phyloP scores from a whole-genome alignment of 2,888 invertebrate genomes.

The Drosophila anomelani region DNA sequence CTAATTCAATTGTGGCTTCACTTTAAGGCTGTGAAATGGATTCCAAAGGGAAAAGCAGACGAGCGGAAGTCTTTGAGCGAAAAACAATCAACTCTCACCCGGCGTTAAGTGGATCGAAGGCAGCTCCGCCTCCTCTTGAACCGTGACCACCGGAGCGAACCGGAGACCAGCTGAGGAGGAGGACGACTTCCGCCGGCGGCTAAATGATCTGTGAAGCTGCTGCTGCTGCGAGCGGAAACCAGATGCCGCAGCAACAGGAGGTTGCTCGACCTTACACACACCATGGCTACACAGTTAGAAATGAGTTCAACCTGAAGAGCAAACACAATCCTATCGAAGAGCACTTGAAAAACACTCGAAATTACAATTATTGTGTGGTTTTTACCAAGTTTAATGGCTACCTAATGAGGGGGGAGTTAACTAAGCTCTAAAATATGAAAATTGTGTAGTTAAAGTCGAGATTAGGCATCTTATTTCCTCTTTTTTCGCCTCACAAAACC shows the following conservation, averaged over 20 bases:
- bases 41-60: neutral
- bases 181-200: conserved; percentile 46
- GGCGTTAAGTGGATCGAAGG: conserved; percentile 24
- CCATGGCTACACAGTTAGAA: conserved; percentile 18
- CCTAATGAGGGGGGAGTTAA: neutral
- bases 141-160: conserved; percentile 24
- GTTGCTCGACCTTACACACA: conserved; percentile 26
- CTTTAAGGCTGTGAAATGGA: conserved; percentile 9
- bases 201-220: conserved; percentile 54
- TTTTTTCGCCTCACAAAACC: neutral
- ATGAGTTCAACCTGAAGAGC: neutral
- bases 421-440: neutral
- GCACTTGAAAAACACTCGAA: conserved; percentile 9
- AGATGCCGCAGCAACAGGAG: conserved; percentile 33
- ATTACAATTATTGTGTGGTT: conserved; percentile 4
- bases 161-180: conserved; percentile 15
- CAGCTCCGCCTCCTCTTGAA: conserved; percentile 12
- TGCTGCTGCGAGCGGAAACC: conserved; percentile 7
- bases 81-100: conserved; percentile 40
- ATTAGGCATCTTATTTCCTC: neutral
- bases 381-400: neutral
- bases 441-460: neutral
- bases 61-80: conserved; percentile 20
- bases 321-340: neutral
- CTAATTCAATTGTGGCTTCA: conserved; percentile 28